Conservation (phyloP, 2,888 invertebrate species). For the Rhagophthalmus giganteus region DNA sequence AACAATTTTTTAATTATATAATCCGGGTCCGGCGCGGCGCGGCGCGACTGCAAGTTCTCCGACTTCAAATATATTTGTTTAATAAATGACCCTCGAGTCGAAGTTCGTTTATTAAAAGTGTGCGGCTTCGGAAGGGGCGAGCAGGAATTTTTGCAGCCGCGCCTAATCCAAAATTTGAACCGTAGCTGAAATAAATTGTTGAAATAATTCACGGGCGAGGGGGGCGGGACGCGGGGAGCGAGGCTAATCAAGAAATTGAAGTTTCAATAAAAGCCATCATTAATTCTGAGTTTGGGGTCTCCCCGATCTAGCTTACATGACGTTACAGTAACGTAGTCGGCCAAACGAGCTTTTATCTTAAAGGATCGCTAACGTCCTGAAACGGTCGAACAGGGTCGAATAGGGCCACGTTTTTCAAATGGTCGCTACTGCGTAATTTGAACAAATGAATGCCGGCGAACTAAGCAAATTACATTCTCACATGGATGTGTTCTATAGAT, state of each 20-base stretch:
- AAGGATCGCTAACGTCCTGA: constrained; percentile 3
- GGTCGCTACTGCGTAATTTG: constrained; percentile 59
- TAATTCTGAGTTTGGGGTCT: constrained; percentile 62
- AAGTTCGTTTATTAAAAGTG: constrained; percentile 20
- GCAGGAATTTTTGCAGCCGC: constrained; percentile 12
- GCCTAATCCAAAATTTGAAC: constrained; percentile 20
- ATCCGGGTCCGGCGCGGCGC: no score
- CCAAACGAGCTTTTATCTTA: constrained; percentile 27
- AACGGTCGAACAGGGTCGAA: constrained; percentile 7
- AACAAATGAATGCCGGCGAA: constrained; percentile 68
- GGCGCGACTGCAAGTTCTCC: not conserved
- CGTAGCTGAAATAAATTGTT: constrained; percentile 49
- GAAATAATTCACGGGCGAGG: constrained; percentile 49
- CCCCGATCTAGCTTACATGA: constrained; percentile 44
- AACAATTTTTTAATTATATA: no score
- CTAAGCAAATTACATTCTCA: constrained; percentile 69
- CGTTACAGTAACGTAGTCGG: constrained; percentile 42
- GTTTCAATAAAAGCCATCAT: constrained; percentile 73
- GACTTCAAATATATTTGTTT: constrained; percentile 14
- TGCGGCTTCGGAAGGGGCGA: constrained; percentile 12
- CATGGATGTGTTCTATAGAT: constrained; percentile 43
- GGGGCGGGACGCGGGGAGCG: constrained; percentile 45
- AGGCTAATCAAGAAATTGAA: constrained; percentile 68
- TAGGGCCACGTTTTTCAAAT: constrained; percentile 36
- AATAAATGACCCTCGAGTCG: constrained; percentile 13